Conservation (phyloP, 2,113 vertebrate genomes). For the Oreochromis niloticus region DNA sequence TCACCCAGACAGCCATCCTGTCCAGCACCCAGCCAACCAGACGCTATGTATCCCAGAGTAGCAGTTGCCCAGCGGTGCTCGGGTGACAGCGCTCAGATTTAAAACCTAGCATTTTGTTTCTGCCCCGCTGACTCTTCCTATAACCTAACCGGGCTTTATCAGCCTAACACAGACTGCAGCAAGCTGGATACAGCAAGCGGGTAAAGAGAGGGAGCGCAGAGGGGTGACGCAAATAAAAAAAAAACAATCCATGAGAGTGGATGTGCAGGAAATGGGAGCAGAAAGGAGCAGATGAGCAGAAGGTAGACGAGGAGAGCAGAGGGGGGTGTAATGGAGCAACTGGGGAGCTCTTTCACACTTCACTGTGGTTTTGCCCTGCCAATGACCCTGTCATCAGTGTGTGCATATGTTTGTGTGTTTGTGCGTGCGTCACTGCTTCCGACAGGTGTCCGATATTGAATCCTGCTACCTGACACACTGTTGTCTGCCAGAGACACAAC, state of each 20-base stretch:
- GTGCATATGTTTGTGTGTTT: background rate
- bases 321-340: slow-evolving; percentile 24
- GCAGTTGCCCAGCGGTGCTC: background rate
- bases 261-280: background rate
- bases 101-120: slow-evolving; percentile 51
- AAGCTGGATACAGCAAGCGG: slow-evolving; percentile 12
- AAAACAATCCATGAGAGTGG: background rate
- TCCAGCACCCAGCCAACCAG: background rate
- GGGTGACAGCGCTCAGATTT: slow-evolving; percentile 46
- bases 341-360: slow-evolving; percentile 42
- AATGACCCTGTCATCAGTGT: slow-evolving; percentile 39
- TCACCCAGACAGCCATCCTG: background rate
- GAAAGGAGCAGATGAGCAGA: background rate
- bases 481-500: background rate
- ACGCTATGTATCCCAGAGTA: background rate
- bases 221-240: background rate
- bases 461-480: slow-evolving; percentile 31
- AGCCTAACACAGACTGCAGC: slow-evolving; percentile 26
- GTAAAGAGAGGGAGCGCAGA: background rate
- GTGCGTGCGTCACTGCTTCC: background rate
- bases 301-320: background rate
- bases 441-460: slow-evolving; percentile 43
- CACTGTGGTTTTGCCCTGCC: slow-evolving; percentile 32
- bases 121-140: slow-evolving; percentile 41
- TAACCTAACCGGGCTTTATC: slow-evolving; percentile 48